Evolutionary conservation across 2,888 invertebrate genomes (phyloP).

Genomic region (Chelonus formosanus): DNA sequence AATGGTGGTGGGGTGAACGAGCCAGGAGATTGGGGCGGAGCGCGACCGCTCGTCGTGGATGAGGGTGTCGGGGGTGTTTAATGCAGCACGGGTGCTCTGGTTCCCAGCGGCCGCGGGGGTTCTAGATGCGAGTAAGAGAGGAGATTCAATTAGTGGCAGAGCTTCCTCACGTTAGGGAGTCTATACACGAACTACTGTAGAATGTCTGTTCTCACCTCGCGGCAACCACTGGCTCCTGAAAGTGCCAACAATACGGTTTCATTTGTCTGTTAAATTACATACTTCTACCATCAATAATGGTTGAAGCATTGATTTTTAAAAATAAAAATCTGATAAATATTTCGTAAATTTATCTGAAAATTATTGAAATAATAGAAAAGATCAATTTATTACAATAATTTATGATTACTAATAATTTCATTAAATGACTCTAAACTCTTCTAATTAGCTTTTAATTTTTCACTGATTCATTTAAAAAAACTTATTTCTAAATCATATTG

Average conservation of each 20-base stretch:
- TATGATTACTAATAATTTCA: no score
- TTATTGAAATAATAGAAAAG: no score
- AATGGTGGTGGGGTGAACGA: conserved; percentile 30
- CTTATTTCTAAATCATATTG: no score
- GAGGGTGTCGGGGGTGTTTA: conserved; percentile 64
- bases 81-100: conserved; percentile 63
- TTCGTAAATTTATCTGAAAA: no score
- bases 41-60: conserved; percentile 53
- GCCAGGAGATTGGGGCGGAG: conserved; percentile 46
- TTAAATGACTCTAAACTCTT: no score
- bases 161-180: conserved; percentile 63
- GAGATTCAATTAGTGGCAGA: conserved; percentile 65
- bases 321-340: no score
- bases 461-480: no score
- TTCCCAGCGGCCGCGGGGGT: conserved; percentile 63
- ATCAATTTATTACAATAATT: no score
- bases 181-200: conserved; percentile 53
- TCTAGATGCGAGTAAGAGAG: conserved; percentile 63
- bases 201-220: conserved; percentile 13
- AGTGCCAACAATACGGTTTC: conserved; percentile 6
- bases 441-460: no score
- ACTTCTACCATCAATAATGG: not conserved
- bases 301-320: not conserved
- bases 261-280: not conserved
- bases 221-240: conserved; percentile 1